Evolutionary conservation across 2,113 vertebrate genomes (phyloP).

Genomic region (Pollachius pollachius): DNA sequence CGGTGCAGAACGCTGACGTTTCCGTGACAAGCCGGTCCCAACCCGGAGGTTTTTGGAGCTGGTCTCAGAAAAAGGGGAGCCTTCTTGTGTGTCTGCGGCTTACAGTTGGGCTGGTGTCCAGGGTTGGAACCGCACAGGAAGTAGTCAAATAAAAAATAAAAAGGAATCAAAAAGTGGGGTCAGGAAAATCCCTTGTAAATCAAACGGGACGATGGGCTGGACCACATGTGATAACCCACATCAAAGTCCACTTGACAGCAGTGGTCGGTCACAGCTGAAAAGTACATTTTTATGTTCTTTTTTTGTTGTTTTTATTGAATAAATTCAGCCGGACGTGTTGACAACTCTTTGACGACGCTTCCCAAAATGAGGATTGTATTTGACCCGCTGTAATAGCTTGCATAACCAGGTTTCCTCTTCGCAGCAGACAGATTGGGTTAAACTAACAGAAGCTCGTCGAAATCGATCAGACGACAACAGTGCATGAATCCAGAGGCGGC

Average conservation of each 20-base stretch:
- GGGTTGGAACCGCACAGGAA: conserved; percentile 10
- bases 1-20: not conserved
- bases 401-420: no score
- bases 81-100: not conserved
- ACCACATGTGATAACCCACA: conserved; percentile 17
- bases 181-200: conserved; percentile 15
- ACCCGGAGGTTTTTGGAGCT: not conserved
- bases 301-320: no score
- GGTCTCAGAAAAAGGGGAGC: not conserved
- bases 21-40: not conserved
- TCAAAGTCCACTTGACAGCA: conserved; percentile 22
- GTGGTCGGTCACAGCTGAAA: no score
- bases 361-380: no score
- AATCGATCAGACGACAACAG: no score
- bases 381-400: no score
- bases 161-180: conserved; percentile 1
- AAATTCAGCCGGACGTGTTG: no score
- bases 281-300: no score
- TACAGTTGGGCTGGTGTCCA: conserved; percentile 11
- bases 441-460: no score
- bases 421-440: no score
- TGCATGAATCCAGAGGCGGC: no score
- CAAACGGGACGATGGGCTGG: conserved; percentile 27
- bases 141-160: conserved; percentile 14
- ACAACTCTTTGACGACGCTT: no score